Base-by-base conservation (phyloP, 2,113 vertebrate species). In the Dipodomys merriami region DNA sequence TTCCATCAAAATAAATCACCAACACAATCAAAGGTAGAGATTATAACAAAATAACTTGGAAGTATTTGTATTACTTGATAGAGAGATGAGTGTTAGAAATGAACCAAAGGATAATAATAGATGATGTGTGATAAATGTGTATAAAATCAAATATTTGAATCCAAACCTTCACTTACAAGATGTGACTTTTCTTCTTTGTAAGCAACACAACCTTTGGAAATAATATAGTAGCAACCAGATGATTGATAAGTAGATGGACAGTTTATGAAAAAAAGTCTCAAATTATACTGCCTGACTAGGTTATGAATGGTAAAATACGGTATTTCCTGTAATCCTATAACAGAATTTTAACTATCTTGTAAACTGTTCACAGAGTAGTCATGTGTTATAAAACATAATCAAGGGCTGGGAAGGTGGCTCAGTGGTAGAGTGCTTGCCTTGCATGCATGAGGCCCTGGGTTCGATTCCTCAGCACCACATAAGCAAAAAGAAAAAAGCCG, bases 1-100 rank as follows among this genome's bases (percentile, higher is more conserved):
- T 80, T n/a, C 64, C 69, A 91, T 71, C 73, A 91, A 83, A 80
- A 89, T 94, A 89, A 91, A 96, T 94, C 57, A 91, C 49, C 30
- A 68, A 79, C 8, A 62, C 35, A 93, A 60, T 74, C 60, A 92
- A 79, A 86, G 6, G 35, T 80, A 72, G 33, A 57, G 49, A 86
- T 68, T 35, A 79, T 78, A 91, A 62, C 13, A 88, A 94, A 91
- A 76, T 85, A 91, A 46, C 90, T 69, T 94, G 27, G 64, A 80
- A 77, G 12, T 87, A 78, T 94, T 94, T 94, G 81, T 80, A 95
- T 64, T 22, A 93, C 77, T 84, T 95, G 71, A 57, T 35, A 86
- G 79, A 83, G 22, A 91, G 49, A 93, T 62, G 60, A 88, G 65
- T 80, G 2, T 81, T 6, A 91, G 27, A 30, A 89, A 65, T 64